Percentiles rank a stretch among this genome's conserved stretches.
Conservation (phyloP, 2,113 vertebrate genomes). For the Siniperca knerii region DNA sequence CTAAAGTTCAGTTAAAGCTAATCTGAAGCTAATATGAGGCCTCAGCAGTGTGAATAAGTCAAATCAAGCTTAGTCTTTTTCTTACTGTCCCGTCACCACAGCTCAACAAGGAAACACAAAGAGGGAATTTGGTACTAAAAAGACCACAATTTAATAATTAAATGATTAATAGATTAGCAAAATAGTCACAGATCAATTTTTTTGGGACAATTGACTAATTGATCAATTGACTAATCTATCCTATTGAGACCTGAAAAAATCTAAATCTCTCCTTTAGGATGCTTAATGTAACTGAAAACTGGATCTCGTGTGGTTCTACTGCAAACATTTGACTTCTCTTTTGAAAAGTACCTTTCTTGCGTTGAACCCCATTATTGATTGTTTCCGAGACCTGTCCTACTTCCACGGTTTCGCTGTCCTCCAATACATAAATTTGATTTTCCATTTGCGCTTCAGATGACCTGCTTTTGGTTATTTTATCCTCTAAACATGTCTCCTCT, state of each 20-base stretch:
- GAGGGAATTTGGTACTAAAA: too few species aligned
- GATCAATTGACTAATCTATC: neutral
- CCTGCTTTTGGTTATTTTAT: constrained; percentile 7
- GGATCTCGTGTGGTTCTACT: neutral
- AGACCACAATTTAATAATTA: too few species aligned
- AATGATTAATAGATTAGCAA: neutral
- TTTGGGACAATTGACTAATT: neutral
- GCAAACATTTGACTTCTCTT: neutral
- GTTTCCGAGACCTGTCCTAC: constrained; percentile 30
- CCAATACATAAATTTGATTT: constrained; percentile 49
- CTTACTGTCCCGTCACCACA: neutral
- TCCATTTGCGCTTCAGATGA: constrained; percentile 35
- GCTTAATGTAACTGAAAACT: neutral
- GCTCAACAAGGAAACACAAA: too few species aligned
- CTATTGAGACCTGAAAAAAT: neutral
- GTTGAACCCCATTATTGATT: constrained; percentile 44
- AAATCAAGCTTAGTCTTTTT: neutral
- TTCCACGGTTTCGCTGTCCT: constrained; percentile 53
- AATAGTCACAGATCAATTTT: neutral
- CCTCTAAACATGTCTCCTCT: constrained; percentile 66
- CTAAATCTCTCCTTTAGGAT: neutral
- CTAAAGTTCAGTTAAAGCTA: too few species aligned
- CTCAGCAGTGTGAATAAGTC: neutral
- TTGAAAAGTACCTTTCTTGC: constrained; percentile 72
- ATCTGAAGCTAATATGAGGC: neutral